Percentiles rank a stretch among this genome's conserved stretches.
Conservation (phyloP, 1,140 invertebrate genomes). For the Lanistes nyassanus region DNA sequence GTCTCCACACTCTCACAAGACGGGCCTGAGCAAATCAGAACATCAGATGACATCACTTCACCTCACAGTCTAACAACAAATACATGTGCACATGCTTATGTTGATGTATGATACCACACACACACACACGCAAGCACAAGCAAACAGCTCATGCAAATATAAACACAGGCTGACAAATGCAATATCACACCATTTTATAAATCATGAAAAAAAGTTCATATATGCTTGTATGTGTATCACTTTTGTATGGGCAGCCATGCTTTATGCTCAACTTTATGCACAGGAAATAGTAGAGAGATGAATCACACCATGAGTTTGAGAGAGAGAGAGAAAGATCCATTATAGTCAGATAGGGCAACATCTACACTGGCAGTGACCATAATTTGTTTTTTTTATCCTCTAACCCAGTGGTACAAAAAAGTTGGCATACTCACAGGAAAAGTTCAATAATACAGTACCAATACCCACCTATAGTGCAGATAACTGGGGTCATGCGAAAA, state of each 20-base stretch:
- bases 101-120: no score
- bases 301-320: neutral
- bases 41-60: neutral
- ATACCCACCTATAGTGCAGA: constrained; percentile 91
- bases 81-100: neutral
- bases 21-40: constrained; percentile 74
- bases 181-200: neutral
- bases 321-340: no score
- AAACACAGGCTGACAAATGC: neutral
- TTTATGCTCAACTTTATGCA: neutral
- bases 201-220: neutral
- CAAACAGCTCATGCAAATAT: neutral
- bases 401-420: constrained; percentile 1
- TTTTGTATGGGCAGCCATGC: neutral
- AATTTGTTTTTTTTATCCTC: neutral
- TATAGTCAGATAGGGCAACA: neutral
- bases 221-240: neutral
- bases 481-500: constrained; percentile 87
- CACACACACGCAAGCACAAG: no score
- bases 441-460: constrained; percentile 5
- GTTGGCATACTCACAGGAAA: neutral
- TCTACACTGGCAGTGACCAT: neutral
- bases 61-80: neutral
- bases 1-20: constrained; percentile 84
- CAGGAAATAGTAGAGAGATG: neutral